Evolutionary conservation across 2,797 vertebrate genomes (phyloP).

Genomic region (Sebastes trivittatus): DNA sequence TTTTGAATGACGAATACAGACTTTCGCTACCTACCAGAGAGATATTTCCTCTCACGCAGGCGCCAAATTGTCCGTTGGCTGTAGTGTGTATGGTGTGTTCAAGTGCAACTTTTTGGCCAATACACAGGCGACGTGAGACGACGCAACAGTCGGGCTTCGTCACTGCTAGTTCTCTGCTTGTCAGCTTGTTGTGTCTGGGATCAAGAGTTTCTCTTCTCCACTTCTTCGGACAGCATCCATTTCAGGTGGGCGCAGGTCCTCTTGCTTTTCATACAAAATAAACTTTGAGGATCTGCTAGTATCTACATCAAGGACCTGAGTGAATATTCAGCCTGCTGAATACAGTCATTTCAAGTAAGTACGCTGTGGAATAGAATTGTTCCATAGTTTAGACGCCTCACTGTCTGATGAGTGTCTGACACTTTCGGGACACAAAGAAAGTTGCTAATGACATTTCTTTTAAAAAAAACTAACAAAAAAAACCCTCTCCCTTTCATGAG

Average conservation of each 20-base stretch:
- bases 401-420: constrained; percentile 37
- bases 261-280: neutral
- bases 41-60: no score
- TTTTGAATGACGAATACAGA: no score
- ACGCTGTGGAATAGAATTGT: neutral
- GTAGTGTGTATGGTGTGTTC: no score
- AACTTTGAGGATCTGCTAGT: neutral
- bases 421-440: constrained; percentile 45
- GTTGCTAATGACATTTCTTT: constrained; percentile 57
- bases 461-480: constrained; percentile 13
- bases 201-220: neutral
- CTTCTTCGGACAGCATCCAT: neutral
- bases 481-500: constrained; percentile 52
- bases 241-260: neutral
- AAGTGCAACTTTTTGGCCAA: no score
- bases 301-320: neutral
- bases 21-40: no score
- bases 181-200: neutral
- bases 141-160: no score
- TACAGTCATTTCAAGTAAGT: neutral
- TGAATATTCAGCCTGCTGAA: neutral
- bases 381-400: constrained; percentile 20
- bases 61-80: rapidly evolving
- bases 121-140: no score
- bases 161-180: no score